Percentiles rank a stretch among this genome's conserved stretches.
Conservation (phyloP, 2,797 vertebrate species). For the Lerista edwardsae region DNA sequence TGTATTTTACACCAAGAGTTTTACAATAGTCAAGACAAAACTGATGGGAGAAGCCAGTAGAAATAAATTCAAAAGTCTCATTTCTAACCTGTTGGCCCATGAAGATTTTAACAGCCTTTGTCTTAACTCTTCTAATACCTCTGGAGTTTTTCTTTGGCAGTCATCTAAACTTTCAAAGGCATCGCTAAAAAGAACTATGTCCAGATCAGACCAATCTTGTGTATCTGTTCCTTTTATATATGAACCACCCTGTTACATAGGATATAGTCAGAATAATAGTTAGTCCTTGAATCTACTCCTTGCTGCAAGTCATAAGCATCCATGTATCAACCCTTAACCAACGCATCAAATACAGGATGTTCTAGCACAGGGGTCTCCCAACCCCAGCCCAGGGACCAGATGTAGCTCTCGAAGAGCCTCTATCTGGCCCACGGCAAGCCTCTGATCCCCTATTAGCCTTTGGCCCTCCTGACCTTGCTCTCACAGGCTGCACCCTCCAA, state of each 20-base stretch:
- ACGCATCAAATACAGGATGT: background rate
- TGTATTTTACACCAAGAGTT: background rate
- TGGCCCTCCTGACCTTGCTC: too few relatives aligned
- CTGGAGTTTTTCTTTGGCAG: constrained; percentile 35
- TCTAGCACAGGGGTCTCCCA: too few relatives aligned
- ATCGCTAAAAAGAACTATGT: constrained; percentile 47
- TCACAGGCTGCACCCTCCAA: too few relatives aligned
- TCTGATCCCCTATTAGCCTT: too few relatives aligned
- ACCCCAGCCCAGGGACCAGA: too few relatives aligned
- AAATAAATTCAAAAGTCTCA: background rate
- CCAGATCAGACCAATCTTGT: constrained; percentile 45
- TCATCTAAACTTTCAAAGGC: constrained; percentile 38
- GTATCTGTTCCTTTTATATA: constrained; percentile 50
- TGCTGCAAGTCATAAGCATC: background rate
- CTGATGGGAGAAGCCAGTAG: background rate
- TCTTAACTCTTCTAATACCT: constrained; percentile 27
- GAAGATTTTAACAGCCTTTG: constrained; percentile 29
- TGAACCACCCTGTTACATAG: constrained; percentile 37
- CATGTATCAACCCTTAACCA: background rate
- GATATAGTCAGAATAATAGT: constrained; percentile 14
- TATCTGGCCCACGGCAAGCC: too few relatives aligned
- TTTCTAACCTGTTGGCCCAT: constrained; percentile 32
- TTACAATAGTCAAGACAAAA: background rate
- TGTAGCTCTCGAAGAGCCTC: too few relatives aligned
- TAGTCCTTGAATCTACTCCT: background rate